phyloP scores from a whole-genome alignment of 2,888 invertebrate genomes.

The Parascotia fuliginaria region DNA sequence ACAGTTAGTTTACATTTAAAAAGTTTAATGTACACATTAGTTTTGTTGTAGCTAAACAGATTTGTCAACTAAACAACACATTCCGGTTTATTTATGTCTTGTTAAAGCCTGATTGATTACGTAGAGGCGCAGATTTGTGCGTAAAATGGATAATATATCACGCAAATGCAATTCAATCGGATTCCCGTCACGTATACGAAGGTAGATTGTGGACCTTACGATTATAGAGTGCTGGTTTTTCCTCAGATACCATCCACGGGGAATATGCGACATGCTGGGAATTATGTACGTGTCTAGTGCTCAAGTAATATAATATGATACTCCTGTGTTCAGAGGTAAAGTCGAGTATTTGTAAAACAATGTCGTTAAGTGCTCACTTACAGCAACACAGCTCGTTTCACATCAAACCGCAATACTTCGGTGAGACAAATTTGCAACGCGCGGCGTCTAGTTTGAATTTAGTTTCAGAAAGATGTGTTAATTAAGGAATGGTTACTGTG shows the following conservation, averaged over 20 bases:
- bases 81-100: conserved; percentile 50
- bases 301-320: too few relatives aligned
- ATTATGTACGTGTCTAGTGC: too few relatives aligned
- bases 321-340: too few relatives aligned
- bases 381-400: too few relatives aligned
- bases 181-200: conserved; percentile 19
- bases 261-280: neutral
- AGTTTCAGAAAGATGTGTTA: too few relatives aligned
- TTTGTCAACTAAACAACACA: conserved; percentile 34
- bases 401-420: too few relatives aligned
- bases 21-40: conserved; percentile 5
- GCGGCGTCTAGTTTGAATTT: too few relatives aligned
- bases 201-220: conserved; percentile 1
- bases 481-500: too few relatives aligned
- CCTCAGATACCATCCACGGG: neutral
- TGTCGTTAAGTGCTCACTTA: too few relatives aligned
- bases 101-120: conserved; percentile 58
- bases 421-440: too few relatives aligned
- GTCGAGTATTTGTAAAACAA: too few relatives aligned
- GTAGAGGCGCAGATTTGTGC: conserved; percentile 51
- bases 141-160: conserved; percentile 55
- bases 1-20: neutral
- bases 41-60: conserved; percentile 11
- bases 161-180: conserved; percentile 49
- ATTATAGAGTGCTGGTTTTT: neutral